These are phyloP conservation scores for Acronicta psi DNA, from an alignment of 2,888 invertebrate species.

Conservation along the genomic window DNA sequence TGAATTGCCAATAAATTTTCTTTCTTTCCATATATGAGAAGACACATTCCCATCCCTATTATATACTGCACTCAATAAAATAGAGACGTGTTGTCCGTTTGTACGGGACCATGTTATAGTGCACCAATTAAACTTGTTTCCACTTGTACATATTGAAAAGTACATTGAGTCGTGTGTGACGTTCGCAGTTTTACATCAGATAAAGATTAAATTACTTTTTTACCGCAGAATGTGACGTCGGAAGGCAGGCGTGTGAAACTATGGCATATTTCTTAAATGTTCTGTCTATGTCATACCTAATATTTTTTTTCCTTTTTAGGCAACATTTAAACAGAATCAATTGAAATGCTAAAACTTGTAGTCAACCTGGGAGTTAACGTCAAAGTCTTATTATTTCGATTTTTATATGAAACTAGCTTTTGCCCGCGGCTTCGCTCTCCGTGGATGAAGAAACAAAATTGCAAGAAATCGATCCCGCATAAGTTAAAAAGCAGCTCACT, in stretches of 20 bases:
- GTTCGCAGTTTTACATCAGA: slow-evolving; percentile 6
- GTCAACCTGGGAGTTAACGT: too few species aligned
- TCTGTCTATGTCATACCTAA: too few species aligned
- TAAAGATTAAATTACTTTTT: slow-evolving; percentile 35
- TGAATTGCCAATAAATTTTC: neutral
- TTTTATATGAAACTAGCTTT: too few species aligned
- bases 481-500: too few species aligned
- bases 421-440: too few species aligned
- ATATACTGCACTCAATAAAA: slow-evolving; percentile 29
- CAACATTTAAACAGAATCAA: too few species aligned
- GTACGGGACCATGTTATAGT: slow-evolving; percentile 14
- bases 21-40: neutral
- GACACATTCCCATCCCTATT: slow-evolving; percentile 27
- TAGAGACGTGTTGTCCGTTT: slow-evolving; percentile 21
- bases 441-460: too few species aligned
- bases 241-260: slow-evolving; percentile 49
- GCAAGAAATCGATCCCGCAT: too few species aligned
- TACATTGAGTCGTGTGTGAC: slow-evolving; percentile 15
- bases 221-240: slow-evolving; percentile 30
- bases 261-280: slow-evolving; percentile 10
- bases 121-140: slow-evolving; percentile 44
- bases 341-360: too few species aligned
- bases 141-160: slow-evolving; percentile 28
- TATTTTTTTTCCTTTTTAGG: too few species aligned
- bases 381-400: too few species aligned